These are phyloP conservation scores for Parazoanthus atlanticus DNA, from an alignment of 92 coral and sea anemone species.

Conservation along the genomic window DNA sequence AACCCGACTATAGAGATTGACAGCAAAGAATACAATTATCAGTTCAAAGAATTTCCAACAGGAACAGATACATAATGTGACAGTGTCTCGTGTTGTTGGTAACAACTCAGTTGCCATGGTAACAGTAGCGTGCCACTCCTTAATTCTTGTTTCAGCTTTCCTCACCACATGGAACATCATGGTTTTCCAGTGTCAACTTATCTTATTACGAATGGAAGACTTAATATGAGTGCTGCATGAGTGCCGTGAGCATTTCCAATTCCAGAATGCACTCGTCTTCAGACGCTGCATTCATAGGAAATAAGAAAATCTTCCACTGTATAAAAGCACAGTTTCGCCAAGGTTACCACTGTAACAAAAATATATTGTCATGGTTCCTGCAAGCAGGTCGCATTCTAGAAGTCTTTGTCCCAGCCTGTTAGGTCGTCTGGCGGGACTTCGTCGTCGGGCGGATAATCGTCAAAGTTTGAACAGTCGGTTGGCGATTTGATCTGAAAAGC, in stretches of 20 bases:
- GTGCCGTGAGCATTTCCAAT: not conserved
- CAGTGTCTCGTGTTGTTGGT: not conserved
- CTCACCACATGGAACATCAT: not conserved
- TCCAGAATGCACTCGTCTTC: constrained; percentile 17
- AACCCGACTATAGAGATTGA: not conserved
- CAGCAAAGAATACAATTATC: not conserved
- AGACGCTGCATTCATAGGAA: constrained; percentile 9
- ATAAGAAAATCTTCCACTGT: not conserved
- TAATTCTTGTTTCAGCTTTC: not conserved
- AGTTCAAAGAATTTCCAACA: not conserved
- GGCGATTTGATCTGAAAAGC: constrained; percentile 83
- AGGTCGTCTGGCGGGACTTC: constrained; percentile 90
- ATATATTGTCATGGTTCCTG: constrained; percentile 8
- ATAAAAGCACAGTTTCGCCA: not conserved
- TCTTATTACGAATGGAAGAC: not conserved
- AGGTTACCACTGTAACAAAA: constrained; percentile 23
- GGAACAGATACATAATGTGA: not conserved
- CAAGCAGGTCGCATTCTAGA: constrained; percentile 55
- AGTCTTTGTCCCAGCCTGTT: constrained; percentile 97
- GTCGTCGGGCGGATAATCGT: constrained; percentile 96
- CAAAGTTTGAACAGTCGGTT: constrained; percentile 98
- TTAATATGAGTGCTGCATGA: not conserved
- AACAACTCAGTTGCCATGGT: not conserved
- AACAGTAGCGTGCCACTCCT: not conserved
- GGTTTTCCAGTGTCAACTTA: not conserved